Evolutionary conservation across 2,797 vertebrate genomes (phyloP).

Genomic region (Myotis myotis): DNA sequence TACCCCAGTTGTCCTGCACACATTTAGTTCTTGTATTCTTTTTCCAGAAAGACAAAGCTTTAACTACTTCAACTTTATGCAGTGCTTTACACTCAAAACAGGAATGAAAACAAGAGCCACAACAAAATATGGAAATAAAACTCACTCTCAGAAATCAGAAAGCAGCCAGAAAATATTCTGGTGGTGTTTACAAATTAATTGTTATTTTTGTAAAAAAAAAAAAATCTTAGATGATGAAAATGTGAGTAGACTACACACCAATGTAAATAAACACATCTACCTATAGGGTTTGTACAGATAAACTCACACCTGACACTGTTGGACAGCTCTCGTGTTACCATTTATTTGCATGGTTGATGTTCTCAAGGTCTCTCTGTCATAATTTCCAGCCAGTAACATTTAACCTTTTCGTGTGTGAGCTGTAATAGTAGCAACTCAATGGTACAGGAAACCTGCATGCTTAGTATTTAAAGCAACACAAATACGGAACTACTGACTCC

Average conservation of each 20-base stretch:
- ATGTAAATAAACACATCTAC: constrained; percentile 78
- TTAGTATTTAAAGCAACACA: constrained; percentile 71
- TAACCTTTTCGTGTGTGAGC: constrained; percentile 75
- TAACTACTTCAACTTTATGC: constrained; percentile 82
- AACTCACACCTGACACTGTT: constrained; percentile 80
- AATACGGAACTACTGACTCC: constrained; percentile 69
- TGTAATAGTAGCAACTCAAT: constrained; percentile 79
- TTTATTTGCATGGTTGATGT: constrained; percentile 78
- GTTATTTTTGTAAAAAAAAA: constrained; percentile 78
- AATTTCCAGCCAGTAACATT: constrained; percentile 70
- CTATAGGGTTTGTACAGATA: constrained; percentile 76
- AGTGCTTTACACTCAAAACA: constrained; percentile 65
- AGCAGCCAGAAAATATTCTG: constrained; percentile 79
- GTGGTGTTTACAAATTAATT: constrained; percentile 81
- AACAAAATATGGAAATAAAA: constrained; percentile 65
- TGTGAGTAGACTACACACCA: constrained; percentile 75
- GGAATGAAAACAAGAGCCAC: constrained; percentile 59
- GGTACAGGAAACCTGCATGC: constrained; percentile 78
- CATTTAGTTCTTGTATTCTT: constrained; percentile 64
- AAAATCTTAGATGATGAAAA: constrained; percentile 80
- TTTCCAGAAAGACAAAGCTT: constrained; percentile 77
- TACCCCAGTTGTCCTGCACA: constrained; percentile 63
- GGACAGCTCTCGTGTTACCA: constrained; percentile 75
- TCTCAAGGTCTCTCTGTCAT: constrained; percentile 77
- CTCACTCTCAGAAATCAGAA: constrained; percentile 76